These are phyloP conservation scores for Myotis findleyi DNA, from an alignment of 2,797 vertebrate genomes.

Conservation along the genomic window DNA sequence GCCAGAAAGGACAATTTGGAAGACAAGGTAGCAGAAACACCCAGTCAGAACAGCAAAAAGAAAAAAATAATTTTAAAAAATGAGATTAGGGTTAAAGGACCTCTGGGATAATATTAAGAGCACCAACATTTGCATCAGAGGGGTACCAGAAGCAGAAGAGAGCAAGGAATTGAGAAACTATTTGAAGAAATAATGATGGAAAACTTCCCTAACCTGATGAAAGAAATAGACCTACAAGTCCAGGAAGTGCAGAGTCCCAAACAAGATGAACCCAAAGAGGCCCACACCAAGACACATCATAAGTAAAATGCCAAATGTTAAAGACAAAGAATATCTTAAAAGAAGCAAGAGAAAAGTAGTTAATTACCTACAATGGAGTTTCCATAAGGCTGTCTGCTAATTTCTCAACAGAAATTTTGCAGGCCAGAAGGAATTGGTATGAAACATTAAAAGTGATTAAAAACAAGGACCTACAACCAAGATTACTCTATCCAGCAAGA, in stretches of 20 bases:
- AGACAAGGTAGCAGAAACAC: neutral
- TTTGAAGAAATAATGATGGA: neutral
- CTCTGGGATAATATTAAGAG: neutral
- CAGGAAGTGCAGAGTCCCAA: neutral
- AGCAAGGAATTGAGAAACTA: neutral
- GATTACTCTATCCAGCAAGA: neutral
- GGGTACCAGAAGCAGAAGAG: neutral
- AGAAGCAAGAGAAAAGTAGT: neutral
- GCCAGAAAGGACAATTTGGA: neutral
- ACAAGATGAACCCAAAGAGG: neutral
- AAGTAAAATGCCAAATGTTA: neutral
- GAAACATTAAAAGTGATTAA: neutral
- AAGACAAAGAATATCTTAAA: neutral
- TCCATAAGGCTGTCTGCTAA: neutral
- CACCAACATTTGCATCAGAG: neutral
- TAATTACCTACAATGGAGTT: neutral
- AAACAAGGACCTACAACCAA: neutral
- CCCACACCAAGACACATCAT: neutral
- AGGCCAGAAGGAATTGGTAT: neutral
- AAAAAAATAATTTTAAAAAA: neutral
- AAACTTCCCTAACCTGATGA: neutral
- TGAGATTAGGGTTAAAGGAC: neutral
- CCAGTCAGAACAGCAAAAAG: neutral
- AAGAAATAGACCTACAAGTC: neutral
- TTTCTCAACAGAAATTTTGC: neutral